Base-by-base conservation (phyloP, 1,140 invertebrate species). In the Caenorhabditis briggsae region DNA sequence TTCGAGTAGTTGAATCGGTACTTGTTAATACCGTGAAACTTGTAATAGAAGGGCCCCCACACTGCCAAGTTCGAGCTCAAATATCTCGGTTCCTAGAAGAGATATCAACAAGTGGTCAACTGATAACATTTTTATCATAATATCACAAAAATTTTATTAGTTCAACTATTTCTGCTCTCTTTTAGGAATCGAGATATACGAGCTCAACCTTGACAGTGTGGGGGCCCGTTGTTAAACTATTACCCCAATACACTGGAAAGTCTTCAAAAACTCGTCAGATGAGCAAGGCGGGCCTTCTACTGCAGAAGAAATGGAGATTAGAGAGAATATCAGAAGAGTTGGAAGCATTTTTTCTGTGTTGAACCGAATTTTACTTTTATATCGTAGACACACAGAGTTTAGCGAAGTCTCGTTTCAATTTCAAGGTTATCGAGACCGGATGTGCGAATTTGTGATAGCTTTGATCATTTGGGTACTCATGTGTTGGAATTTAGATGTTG, bases 211-310 rank as follows among this genome's bases (percentile, higher is more conserved):
- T 33, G 33, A 33, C 3, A 33, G 33, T 33, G 33, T 33, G 33
- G 33, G 33, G 33, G 3, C 33, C 33, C 33, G 33, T 33, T 2
- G 33, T 33, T 33, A 33, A 33, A 33, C 33, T 14, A 14, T 18
- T 46, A 78, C 70, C 46, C 46, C 46, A 53, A 78, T 78, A 78
- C 70, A 78, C n/a, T 23, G 18, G 41, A 78, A 50, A 23, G 46
- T 41, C n/a, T 50, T 78, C 43, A 78, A 11, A 14, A 78, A 78
- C n/a, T 78, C 70, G 6, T 48, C n/a, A 9, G 70, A 12, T 11
- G 48, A 46, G 33, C 70, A 78, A 25, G 48, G 9, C 0, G 70
- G 70, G 12, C 11, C 33, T 33, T 18, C 55, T 20, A 16, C 33
- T 55, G 25, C 58, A 23, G 12, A 3, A 5, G 14, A n/a, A 20